phyloP scores from a whole-genome alignment of 2,113 vertebrate genomes.

The Cyrtonyx montezumae region DNA sequence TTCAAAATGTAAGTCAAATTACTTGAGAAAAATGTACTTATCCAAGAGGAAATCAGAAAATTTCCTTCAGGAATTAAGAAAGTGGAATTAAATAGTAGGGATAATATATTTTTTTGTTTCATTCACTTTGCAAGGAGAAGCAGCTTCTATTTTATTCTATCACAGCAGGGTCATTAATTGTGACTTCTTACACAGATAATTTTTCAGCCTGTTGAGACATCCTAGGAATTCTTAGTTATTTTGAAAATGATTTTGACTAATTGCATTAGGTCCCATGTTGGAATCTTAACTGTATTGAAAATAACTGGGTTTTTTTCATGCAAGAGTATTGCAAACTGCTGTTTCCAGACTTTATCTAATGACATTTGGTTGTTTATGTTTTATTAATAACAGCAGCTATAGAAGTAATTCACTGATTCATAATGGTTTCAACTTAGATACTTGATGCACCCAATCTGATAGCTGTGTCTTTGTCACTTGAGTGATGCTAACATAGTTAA shows the following conservation, averaged over 20 bases:
- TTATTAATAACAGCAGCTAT: not conserved
- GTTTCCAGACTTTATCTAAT: not conserved
- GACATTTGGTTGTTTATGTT: not conserved
- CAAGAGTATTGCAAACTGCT: not conserved
- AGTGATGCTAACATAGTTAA: not conserved
- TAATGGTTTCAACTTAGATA: not conserved
- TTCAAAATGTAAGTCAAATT: not conserved
- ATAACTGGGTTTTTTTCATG: not conserved
- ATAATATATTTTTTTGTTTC: not conserved
- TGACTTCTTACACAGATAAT: not conserved
- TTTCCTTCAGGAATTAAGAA: conserved; percentile 6
- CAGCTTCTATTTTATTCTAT: conserved; percentile 36
- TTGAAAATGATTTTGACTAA: conserved; percentile 42
- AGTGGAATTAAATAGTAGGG: not conserved
- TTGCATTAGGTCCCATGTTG: conserved; percentile 10
- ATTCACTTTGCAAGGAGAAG: conserved; percentile 17
- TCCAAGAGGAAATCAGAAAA: conserved; percentile 9
- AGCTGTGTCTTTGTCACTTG: not conserved
- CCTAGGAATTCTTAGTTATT: conserved; percentile 1
- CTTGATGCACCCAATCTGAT: not conserved
- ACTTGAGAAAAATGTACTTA: conserved; percentile 7
- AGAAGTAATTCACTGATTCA: not conserved
- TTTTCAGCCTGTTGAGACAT: not conserved
- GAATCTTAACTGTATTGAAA: conserved; percentile 25
- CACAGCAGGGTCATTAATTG: conserved; percentile 22